phyloP scores from a whole-genome alignment of 2,797 vertebrate genomes.

The Arremon aurantiirostris region DNA sequence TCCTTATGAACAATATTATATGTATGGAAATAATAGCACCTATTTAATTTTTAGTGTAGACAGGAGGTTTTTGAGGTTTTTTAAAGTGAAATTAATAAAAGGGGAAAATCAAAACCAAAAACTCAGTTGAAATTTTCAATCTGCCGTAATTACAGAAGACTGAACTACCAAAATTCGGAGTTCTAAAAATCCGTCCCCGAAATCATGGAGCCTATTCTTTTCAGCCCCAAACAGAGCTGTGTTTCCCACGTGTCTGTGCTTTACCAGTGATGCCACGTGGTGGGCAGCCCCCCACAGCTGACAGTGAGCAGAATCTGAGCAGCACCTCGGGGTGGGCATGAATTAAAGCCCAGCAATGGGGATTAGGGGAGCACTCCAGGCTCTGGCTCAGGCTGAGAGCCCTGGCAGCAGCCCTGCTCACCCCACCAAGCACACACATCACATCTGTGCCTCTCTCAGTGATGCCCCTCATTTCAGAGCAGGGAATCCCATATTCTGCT shows the following conservation, averaged over 20 bases:
- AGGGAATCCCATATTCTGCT: background rate
- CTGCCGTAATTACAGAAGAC: background rate
- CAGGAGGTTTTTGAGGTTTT: rapidly evolving
- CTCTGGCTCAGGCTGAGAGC: background rate
- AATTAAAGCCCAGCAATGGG: background rate
- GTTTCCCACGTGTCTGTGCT: rapidly evolving
- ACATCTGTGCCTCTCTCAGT: background rate
- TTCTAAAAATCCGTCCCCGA: background rate
- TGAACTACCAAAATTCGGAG: background rate
- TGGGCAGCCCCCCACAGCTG: background rate
- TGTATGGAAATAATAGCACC: background rate
- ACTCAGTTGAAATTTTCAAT: background rate
- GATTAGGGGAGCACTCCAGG: background rate
- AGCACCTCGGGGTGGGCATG: too few relatives aligned
- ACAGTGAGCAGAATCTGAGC: background rate
- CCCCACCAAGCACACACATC: too few relatives aligned
- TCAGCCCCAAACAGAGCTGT: rapidly evolving
- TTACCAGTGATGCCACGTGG: background rate
- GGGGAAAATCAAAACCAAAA: background rate
- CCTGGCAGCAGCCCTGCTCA: background rate
- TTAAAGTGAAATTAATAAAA: background rate
- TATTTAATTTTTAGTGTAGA: background rate
- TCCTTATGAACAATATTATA: background rate
- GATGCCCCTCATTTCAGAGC: background rate
- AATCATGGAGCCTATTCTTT: background rate